A percentile compares a stretch with the other conserved stretches of the same genome.
phyloP scores from a whole-genome alignment of 2,797 vertebrate species.

The Moxostoma hubbsi region DNA sequence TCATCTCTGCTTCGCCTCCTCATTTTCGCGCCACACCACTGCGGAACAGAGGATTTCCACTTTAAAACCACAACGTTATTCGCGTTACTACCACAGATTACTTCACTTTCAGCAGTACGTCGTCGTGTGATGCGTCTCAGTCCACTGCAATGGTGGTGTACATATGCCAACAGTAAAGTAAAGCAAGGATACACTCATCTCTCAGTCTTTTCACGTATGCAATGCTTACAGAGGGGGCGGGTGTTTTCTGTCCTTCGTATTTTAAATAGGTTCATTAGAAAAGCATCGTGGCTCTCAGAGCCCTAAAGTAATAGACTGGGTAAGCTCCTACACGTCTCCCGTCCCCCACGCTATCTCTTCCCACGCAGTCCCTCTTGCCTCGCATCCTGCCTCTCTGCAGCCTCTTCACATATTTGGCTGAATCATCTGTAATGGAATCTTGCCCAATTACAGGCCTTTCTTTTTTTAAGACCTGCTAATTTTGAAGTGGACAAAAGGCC shows the following conservation, averaged over 20 bases:
- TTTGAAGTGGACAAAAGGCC: neutral
- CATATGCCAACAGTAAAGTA: slow-evolving; percentile 20
- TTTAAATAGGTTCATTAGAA: slow-evolving; percentile 60
- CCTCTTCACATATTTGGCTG: slow-evolving; percentile 61
- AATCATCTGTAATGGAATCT: slow-evolving; percentile 59
- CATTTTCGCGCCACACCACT: slow-evolving; percentile 53
- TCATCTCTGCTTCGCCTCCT: slow-evolving; percentile 62
- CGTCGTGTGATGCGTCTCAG: slow-evolving; percentile 1
- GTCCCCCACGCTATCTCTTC: slow-evolving; percentile 56
- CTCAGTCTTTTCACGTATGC: slow-evolving; percentile 38
- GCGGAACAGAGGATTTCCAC: slow-evolving; percentile 55
- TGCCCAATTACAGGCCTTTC: slow-evolving; percentile 38
- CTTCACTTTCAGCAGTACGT: neutral
- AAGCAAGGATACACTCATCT: slow-evolving; percentile 44
- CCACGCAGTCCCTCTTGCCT: slow-evolving; percentile 60
- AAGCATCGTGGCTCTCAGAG: slow-evolving; percentile 60
- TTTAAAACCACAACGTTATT: slow-evolving; percentile 1
- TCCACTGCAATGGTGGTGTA: neutral
- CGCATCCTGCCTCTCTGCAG: slow-evolving; percentile 58
- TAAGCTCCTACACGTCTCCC: slow-evolving; percentile 53
- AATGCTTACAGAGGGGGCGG: slow-evolving; percentile 44
- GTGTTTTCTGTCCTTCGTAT: slow-evolving; percentile 55
- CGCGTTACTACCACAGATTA: neutral
- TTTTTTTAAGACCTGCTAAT: slow-evolving; percentile 36
- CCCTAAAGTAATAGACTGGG: slow-evolving; percentile 63